Evolutionary conservation across 2,797 vertebrate species (phyloP).

Genomic region (Acanthurus leucopareius): DNA sequence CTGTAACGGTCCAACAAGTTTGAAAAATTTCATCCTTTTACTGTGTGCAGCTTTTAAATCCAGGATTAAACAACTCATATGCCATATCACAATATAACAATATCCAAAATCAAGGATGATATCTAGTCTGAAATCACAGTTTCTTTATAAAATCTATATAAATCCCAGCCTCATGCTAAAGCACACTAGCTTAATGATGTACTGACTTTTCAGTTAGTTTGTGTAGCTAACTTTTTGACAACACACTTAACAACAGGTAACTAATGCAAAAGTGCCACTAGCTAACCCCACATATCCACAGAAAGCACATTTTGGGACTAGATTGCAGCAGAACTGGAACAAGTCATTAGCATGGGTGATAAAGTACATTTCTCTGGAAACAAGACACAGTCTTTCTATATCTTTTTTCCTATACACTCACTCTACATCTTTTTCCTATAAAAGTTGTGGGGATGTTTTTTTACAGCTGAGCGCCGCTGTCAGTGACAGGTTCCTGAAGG

Average conservation of each 20-base stretch:
- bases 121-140: too few relatives aligned
- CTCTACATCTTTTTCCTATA: too few relatives aligned
- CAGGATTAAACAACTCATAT: too few relatives aligned
- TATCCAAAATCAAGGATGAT: too few relatives aligned
- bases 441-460: slow-evolving; percentile 42
- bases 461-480: slow-evolving; percentile 38
- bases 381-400: slow-evolving; percentile 3
- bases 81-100: too few relatives aligned
- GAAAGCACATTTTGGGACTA: not conserved
- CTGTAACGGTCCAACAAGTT: too few relatives aligned
- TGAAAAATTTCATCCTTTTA: too few relatives aligned
- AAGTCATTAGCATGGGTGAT: not conserved
- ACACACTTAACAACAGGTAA: not conserved
- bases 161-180: too few relatives aligned
- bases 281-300: not conserved
- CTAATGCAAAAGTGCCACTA: not conserved
- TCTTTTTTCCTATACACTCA: too few relatives aligned
- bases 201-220: not conserved
- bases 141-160: too few relatives aligned
- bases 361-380: not conserved
- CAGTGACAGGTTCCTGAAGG: slow-evolving; percentile 64
- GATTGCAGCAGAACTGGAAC: not conserved
- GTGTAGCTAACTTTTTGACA: not conserved
- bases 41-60: too few relatives aligned
- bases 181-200: not conserved